Conservation (phyloP, 1,140 invertebrate species). For the Helicorthomorpha holstii region DNA sequence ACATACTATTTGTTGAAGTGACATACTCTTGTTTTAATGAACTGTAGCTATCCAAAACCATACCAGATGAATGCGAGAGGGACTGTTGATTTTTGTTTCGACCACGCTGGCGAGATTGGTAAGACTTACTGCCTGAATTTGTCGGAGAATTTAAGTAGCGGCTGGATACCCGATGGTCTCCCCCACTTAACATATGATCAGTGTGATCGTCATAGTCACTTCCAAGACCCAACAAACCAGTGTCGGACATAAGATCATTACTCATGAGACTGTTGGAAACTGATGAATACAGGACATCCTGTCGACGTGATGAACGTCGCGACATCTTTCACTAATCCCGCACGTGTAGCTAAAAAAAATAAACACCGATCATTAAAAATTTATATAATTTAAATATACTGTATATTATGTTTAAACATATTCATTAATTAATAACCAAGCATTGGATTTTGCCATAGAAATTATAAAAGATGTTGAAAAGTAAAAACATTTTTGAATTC, state of each 20-base stretch:
- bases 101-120: neutral
- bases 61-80: neutral
- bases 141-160: neutral
- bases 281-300: neutral
- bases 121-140: neutral
- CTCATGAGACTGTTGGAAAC: neutral
- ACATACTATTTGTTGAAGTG: neutral
- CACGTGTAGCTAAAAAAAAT: too few relatives aligned
- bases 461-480: too few relatives aligned
- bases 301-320: neutral
- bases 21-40: neutral
- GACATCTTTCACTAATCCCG: neutral
- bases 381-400: too few relatives aligned
- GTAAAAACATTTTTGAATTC: too few relatives aligned
- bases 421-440: too few relatives aligned
- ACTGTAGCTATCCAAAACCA: neutral
- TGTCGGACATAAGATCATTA: neutral
- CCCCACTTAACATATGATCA: neutral
- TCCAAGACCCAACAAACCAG: neutral
- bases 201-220: neutral
- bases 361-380: too few relatives aligned
- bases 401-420: too few relatives aligned
- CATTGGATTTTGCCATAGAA: too few relatives aligned
- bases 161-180: neutral
- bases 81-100: neutral